Evolutionary conservation across 2,797 vertebrate species (phyloP), one percentile per base, ranked within the genome.

Genomic region (Phataginus tetradactyla): DNA sequence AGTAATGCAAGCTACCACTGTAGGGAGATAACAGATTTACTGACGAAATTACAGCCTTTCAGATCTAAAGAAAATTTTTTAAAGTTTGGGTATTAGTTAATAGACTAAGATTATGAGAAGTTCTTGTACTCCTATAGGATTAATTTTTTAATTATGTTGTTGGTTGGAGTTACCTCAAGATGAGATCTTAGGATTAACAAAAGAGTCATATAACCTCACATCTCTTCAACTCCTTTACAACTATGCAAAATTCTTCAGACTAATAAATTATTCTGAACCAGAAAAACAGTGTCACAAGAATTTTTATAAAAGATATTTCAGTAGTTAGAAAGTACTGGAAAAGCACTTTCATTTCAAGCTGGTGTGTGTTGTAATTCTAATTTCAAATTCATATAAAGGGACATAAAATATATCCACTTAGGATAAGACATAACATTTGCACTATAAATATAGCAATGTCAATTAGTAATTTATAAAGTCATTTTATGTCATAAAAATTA

Each of bases 401-500:
- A 68, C 3, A 57, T 72, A 34, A 57, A 84, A 53, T 59, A 75
- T 71, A 64, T 81, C 6, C 8, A 66, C 2, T 45, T 80, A 72
- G 59, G 34, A 77, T 71, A 75, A 93, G 57, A n/a, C 0, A 25
- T 29, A 66, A 20, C 4, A 71, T 18, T 85, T 89, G 15, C 25
- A 37, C 49, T 88, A 25, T 59, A 87, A 87, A 57, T 68, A 85
- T n/a, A 59, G 1, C 1, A 79, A 63, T 59, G 21, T 8, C 42
- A 88, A 18, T 75, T 18, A 39, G 15, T 75, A 85, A 77, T 4
- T 68, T 84, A 78, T 84, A 68, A 84, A 79, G 4, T 42, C 4
- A 85, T 71, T 83, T 77, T 89, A 8, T 66, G 18, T 74, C 37
- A 72, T 72, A 94, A 92, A 94, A 64, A 68, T 89, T 5, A 69